Base-by-base conservation (phyloP, 2,113 vertebrate species). In the Boleophthalmus pectinirostris region DNA sequence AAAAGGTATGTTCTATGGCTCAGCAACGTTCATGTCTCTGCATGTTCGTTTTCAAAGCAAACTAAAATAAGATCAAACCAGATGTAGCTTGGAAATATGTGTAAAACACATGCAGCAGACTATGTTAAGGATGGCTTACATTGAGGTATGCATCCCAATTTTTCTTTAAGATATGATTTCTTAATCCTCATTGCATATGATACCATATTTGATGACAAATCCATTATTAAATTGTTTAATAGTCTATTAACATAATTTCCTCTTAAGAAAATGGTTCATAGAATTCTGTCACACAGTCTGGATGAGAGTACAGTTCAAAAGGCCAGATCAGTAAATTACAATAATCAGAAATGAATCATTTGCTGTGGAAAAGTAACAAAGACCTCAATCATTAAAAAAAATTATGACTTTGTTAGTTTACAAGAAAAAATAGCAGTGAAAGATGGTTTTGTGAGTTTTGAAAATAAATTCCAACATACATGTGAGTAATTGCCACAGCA, bases 21-120 rank as follows among this genome's bases (percentile, higher is more conserved):
- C 15, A 60, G 29, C 24, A 15, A 15, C 16, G 51, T 69, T 80
- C 83, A 85, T 68, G 83, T 80, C 68, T 60, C 77, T 78, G 45
- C 80, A 70, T 60, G 74, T 65, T 70, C 74, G 79, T 67, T 72
- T 70, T 65, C 43, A 69, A 82, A 69, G 82, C 56, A 63, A n/a
- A 45, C 35, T 58, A 58, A 77, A 74, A 79, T 76, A 23, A 45
- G 47, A 56, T 53, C 61, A 71, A 79, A 70, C 51, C 12, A 23
- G 25, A 45, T 38, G 65, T n/a, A 51, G 49, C 38, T 43, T n/a
- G 35, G 43, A 60, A 23, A 23, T 51, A 13, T 68, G 82, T 46
- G 46, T 11, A 24, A 18, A 53, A 54, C 29, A 47, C 16, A 74
- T 35, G 33, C 25, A 66, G 23, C 53, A 24, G 23, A 66, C 23